Percentiles rank a stretch among this genome's conserved stretches.
phyloP scores from a whole-genome alignment of 2,797 vertebrate species.

The Mallotus villosus region DNA sequence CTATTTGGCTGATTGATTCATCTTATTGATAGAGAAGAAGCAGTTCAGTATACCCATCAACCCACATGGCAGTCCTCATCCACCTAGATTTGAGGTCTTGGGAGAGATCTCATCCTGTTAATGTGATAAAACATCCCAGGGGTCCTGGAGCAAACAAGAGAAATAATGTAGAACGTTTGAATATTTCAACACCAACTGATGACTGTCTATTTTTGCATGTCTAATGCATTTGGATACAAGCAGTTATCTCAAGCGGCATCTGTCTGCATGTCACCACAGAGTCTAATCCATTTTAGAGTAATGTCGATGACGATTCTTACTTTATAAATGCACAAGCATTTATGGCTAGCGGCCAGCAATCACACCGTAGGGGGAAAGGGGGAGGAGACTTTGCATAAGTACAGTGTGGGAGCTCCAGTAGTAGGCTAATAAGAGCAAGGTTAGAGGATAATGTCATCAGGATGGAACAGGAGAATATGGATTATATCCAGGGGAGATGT shows the following conservation, averaged over 20 bases:
- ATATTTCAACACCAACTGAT: constrained; percentile 31
- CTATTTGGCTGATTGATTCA: constrained; percentile 29
- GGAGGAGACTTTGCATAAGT: constrained; percentile 14
- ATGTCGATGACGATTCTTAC: constrained; percentile 69
- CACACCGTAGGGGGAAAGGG: constrained; percentile 33
- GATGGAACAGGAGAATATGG: constrained; percentile 43
- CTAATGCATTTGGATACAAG: constrained; percentile 56
- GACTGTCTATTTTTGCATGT: constrained; percentile 35
- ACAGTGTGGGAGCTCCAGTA: constrained; percentile 18
- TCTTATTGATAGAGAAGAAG: constrained; percentile 26
- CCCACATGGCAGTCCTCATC: not conserved
- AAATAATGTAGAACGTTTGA: constrained; percentile 28
- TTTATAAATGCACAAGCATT: constrained; percentile 51
- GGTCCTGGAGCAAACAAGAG: constrained; percentile 3
- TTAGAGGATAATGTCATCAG: constrained; percentile 58
- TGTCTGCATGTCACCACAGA: constrained; percentile 42
- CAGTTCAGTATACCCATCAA: not conserved
- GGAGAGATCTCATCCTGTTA: constrained; percentile 11
- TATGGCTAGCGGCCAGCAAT: constrained; percentile 50
- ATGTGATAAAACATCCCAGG: constrained; percentile 10
- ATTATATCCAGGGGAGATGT: constrained; percentile 53
- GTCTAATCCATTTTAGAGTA: constrained; percentile 57
- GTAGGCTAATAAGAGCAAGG: constrained; percentile 38
- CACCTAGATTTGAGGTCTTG: not conserved
- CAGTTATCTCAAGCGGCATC: constrained; percentile 63